Evolutionary conservation across 1,140 invertebrate species (phyloP).

Genomic region (Vanessa atalanta): DNA sequence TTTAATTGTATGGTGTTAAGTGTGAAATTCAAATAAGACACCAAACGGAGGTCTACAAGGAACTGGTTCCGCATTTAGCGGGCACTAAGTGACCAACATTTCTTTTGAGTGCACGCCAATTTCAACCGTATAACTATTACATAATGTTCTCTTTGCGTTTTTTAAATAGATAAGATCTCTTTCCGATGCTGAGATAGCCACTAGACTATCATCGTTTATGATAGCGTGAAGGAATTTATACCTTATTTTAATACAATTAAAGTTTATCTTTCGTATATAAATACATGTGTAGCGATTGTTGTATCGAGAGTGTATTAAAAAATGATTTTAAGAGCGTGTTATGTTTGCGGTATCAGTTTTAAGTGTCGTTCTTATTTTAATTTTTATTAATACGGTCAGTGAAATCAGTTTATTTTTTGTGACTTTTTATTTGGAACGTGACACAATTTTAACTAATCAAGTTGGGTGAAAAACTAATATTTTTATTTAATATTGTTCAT

Average conservation of each 20-base stretch:
- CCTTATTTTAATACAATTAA: conserved; percentile 23
- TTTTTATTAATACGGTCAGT: conserved; percentile 25
- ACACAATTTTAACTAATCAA: background rate
- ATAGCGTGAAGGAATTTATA: conserved; percentile 38
- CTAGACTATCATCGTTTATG: conserved; percentile 35
- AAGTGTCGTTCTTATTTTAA: conserved; percentile 17
- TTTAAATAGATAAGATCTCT: conserved; percentile 26
- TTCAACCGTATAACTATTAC: conserved; percentile 34
- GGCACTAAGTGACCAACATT: conserved; percentile 53
- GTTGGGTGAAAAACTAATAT: background rate
- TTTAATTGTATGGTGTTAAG: background rate
- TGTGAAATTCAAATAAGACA: conserved; percentile 31
- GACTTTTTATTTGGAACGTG: background rate
- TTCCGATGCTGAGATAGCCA: conserved; percentile 36
- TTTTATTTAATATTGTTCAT: no score
- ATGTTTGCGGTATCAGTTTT: conserved; percentile 20
- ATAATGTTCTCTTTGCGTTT: conserved; percentile 33
- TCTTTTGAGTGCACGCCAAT: conserved; percentile 30
- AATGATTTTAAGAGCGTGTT: conserved; percentile 23
- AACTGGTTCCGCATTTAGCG: conserved; percentile 58
- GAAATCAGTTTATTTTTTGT: background rate
- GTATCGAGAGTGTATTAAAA: conserved; percentile 21
- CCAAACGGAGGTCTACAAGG: conserved; percentile 46
- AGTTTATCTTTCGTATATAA: conserved; percentile 24
- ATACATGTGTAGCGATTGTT: conserved; percentile 7